Percentiles rank a stretch among this genome's conserved stretches.
These are phyloP conservation scores for Manduca sexta DNA, from an alignment of 1,140 invertebrate genomes.

Conservation along the genomic window DNA sequence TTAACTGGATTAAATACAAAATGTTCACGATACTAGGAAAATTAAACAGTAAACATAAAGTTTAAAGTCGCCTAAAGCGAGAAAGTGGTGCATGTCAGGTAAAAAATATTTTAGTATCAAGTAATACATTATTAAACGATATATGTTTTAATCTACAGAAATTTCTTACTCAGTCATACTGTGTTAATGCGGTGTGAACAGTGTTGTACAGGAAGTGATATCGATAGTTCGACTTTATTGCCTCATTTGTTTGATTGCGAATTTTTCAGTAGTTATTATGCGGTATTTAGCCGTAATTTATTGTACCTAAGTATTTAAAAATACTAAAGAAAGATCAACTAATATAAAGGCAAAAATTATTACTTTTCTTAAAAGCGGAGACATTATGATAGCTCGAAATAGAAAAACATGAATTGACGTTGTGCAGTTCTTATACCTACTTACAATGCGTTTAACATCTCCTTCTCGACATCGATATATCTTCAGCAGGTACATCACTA, in stretches of 20 bases:
- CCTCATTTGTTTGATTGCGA: too few species aligned
- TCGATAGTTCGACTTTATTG: too few species aligned
- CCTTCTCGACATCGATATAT: conserved; percentile 1
- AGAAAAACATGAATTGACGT: too few species aligned
- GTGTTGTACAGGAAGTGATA: background rate
- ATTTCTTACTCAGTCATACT: conserved; percentile 41
- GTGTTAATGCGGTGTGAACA: background rate
- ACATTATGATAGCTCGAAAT: too few species aligned
- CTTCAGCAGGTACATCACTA: conserved; percentile 25
- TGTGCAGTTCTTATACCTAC: too few species aligned
- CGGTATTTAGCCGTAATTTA: too few species aligned
- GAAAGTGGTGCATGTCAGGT: background rate
- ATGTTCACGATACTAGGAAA: background rate
- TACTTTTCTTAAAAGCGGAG: too few species aligned
- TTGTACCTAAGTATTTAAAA: too few species aligned
- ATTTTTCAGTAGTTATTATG: too few species aligned
- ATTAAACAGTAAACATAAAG: background rate
- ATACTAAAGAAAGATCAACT: too few species aligned
- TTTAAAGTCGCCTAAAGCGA: background rate
- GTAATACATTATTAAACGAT: conserved; percentile 49
- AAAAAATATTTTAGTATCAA: conserved; percentile 39
- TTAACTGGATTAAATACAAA: background rate
- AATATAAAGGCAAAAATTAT: too few species aligned
- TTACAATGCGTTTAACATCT: too few species aligned
- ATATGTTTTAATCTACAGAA: conserved; percentile 59